Base-by-base conservation (phyloP, 2,797 vertebrate species). In the Ctenopoma multispine region DNA sequence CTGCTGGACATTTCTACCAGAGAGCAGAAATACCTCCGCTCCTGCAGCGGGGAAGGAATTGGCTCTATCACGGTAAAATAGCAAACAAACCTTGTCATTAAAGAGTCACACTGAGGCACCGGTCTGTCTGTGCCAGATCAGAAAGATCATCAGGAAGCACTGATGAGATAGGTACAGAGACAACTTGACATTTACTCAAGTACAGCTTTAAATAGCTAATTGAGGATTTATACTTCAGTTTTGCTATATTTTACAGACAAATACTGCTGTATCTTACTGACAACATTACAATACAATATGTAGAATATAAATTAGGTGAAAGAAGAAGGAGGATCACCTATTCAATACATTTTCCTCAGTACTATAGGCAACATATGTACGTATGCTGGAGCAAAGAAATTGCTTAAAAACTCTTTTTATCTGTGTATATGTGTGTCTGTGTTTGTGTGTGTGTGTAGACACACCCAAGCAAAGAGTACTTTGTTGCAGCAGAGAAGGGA, bases 401-500 rank as follows among this genome's bases (percentile, higher is more conserved):
- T n/a, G n/a, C n/a, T n/a, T n/a, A n/a, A n/a, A n/a, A n/a, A n/a
- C n/a, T n/a, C n/a, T n/a, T 12, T 36, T 36, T 36, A 3, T 36
- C 9, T 36, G 3, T 36, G 11, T 36, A 11, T 36, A 12, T 36
- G 29, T 31, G 11, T 50, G 6, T 18, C 27, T 64, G 27, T 73
- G 15, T 80, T 0, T 70, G 1, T 80, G 4, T 72, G 17, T 64
- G 50, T 70, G 12, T 73, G 7, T 85, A 99, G 97, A 92, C 92
- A 63, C 95, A 97, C 62, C 96, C 96, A 5, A 80, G 75, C 72
- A 95, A 91, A 90, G 86, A 89, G 48, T 93, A 95, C 86, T 95
- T 99, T 81, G 93, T 88, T 41, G 93, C 96, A 62, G 97, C 96
- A 84, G 97, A 99, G 87, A 99, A 98, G 81, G 97, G 97, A 80